These are phyloP conservation scores for Lepidochitona cinerea DNA, from an alignment of 2,888 invertebrate species.

Conservation along the genomic window DNA sequence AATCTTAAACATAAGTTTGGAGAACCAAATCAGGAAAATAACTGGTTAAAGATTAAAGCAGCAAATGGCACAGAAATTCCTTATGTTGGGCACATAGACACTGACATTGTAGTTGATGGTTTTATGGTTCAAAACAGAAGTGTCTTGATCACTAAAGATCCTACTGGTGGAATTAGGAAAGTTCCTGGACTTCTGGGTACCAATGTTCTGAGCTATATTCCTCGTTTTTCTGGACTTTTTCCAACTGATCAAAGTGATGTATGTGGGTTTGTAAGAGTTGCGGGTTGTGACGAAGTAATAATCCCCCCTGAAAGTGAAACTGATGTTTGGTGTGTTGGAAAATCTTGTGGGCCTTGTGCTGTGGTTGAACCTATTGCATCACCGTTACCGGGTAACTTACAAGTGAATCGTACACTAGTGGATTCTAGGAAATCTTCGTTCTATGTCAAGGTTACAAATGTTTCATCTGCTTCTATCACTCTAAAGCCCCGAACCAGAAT, in stretches of 20 bases:
- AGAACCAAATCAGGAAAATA: not conserved
- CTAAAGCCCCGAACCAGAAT: slow-evolving; percentile 7
- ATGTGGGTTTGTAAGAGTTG: not conserved
- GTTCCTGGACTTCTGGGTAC: slow-evolving; percentile 23
- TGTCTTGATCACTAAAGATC: too few species aligned
- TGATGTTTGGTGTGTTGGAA: not conserved
- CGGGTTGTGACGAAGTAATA: not conserved
- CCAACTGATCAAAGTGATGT: not conserved
- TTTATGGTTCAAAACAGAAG: too few species aligned
- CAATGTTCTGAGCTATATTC: slow-evolving; percentile 21
- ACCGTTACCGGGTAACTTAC: not conserved
- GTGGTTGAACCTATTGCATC: not conserved
- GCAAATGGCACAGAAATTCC: slow-evolving; percentile 18
- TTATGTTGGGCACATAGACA: slow-evolving; percentile 24
- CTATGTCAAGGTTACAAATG: not conserved
- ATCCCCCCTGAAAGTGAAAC: not conserved
- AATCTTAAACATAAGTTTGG: not conserved
- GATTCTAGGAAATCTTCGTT: not conserved
- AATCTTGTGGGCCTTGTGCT: not conserved
- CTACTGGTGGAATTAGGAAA: not conserved
- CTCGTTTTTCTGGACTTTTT: not conserved
- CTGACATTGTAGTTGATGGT: slow-evolving; percentile 12
- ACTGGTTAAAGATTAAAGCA: slow-evolving; percentile 5
- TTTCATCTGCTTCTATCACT: not conserved
- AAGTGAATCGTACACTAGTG: slow-evolving; percentile 1